Percentiles rank a stretch among this genome's conserved stretches.
Evolutionary conservation across 2,888 invertebrate species (phyloP).

Genomic region (Netelia melanura): DNA sequence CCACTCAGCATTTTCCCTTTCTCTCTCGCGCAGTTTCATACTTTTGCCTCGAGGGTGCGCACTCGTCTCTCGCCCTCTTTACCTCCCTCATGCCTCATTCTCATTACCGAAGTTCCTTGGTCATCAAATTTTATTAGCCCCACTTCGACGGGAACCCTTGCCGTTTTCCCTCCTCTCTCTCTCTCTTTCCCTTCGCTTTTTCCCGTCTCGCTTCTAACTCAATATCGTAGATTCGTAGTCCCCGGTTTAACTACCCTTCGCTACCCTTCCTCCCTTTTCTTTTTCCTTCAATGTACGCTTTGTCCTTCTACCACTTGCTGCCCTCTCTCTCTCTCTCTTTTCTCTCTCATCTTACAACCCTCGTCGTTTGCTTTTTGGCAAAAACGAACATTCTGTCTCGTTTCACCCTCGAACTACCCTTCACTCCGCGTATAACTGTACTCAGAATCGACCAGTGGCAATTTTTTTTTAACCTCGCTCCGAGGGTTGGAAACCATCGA

Average conservation of each 20-base stretch:
- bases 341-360: slow-evolving; percentile 33
- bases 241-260: slow-evolving; percentile 78
- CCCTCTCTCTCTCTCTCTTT: slow-evolving; percentile 27
- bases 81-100: slow-evolving; percentile 76
- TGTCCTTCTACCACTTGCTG: slow-evolving; percentile 1
- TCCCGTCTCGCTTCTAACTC: slow-evolving; percentile 79
- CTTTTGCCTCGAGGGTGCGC: slow-evolving; percentile 41
- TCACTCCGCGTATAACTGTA: background rate
- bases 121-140: slow-evolving; percentile 84
- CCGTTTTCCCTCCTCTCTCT: slow-evolving; percentile 39
- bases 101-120: slow-evolving; percentile 83
- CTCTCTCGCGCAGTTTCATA: slow-evolving; percentile 41
- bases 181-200: slow-evolving; percentile 35
- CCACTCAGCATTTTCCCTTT: slow-evolving; percentile 28
- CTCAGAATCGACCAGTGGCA: background rate
- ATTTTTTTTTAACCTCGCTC: slow-evolving; percentile 26
- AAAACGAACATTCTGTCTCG: slow-evolving; percentile 30
- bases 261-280: slow-evolving; percentile 2
- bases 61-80: slow-evolving; percentile 58
- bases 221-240: slow-evolving; percentile 82
- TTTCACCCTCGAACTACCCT: background rate
- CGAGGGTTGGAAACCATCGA: slow-evolving; percentile 20
- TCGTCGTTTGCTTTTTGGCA: slow-evolving; percentile 28
- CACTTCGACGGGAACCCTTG: slow-evolving; percentile 74
- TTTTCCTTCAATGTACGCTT: slow-evolving; percentile 22